Base-by-base conservation (phyloP, 2,797 vertebrate genomes). In the Aplochiton taeniatus region DNA sequence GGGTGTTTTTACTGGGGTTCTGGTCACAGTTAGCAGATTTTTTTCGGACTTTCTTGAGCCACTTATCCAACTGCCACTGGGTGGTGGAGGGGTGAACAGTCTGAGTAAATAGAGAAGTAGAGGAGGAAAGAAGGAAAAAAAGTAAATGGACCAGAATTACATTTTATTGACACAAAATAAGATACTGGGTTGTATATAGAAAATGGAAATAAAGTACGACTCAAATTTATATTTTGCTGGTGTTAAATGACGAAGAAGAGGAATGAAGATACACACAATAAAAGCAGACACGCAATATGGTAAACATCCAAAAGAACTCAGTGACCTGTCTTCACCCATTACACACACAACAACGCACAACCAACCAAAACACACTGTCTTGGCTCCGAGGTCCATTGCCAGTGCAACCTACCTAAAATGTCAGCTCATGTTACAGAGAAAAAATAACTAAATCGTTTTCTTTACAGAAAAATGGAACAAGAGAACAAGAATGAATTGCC, bases 11-110 rank as follows among this genome's bases (percentile, higher is more conserved):
- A 58, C 87, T 75, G 5, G 89, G 87, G 69, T 94, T 89, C 52
- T 92, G 91, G 78, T 91, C 92, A 80, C 91, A 80, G 74, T 90
- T 85, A 63, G 88, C 85, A 2, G 87, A 92, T 82, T 94, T 96
- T 81, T 94, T 89, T 62, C 86, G 91, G 17, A 95, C 93, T 76
- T 96, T 98, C 79, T 95, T 95, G 65, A 98, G 89, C 97, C 97
- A 98, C 91, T 97, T 96, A 88, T 99, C 95, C 88, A 99, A 88
- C 86, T 98, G 96, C 97, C 98, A 99, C 85, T 97, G 96, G 87
- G 95, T 93, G 57, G 93, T 90, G 1, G 94, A 90, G 0, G 92
- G 90, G 0, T 90, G 93, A 74, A 95, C 90, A 0, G 88, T 86
- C 95, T 98, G 76, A 65, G 87, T 73, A 72, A 64, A 14, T 14